Percentiles rank a stretch among this genome's conserved stretches.
Evolutionary conservation across 2,888 invertebrate genomes (phyloP).

Genomic region (Torymus auratus): DNA sequence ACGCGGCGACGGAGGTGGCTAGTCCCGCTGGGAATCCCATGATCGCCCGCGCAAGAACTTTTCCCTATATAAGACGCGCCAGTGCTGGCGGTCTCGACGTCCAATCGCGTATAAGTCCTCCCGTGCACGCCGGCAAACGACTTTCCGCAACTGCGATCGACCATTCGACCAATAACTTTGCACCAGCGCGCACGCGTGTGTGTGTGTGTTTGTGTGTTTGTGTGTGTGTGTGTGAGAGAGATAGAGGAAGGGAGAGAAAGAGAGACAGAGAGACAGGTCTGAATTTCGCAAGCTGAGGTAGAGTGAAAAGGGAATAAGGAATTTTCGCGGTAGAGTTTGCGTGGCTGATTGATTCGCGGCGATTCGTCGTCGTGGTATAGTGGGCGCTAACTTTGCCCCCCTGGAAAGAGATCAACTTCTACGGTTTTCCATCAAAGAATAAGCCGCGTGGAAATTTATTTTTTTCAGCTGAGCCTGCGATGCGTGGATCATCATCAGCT

Average conservation of each 20-base stretch:
- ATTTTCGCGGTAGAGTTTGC: slow-evolving; percentile 13
- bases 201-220: no score
- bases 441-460: slow-evolving; percentile 9
- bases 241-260: neutral
- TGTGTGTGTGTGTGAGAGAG: neutral
- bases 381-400: neutral
- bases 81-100: slow-evolving; percentile 9
- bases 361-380: slow-evolving; percentile 1
- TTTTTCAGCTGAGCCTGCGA: neutral
- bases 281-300: neutral
- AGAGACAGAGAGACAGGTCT: neutral
- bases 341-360: slow-evolving; percentile 38
- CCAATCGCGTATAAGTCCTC: slow-evolving; percentile 47
- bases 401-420: slow-evolving; percentile 14
- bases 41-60: slow-evolving; percentile 25
- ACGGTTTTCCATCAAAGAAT: slow-evolving; percentile 7
- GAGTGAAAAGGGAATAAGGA: neutral
- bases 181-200: no score
- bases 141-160: slow-evolving; percentile 56
- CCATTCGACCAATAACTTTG: slow-evolving; percentile 45
- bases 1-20: neutral
- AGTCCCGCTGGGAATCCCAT: slow-evolving; percentile 33
- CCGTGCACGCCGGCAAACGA: slow-evolving; percentile 40
- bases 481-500: no score
- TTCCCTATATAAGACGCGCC: slow-evolving; percentile 34